Evolutionary conservation across 2,113 vertebrate genomes (phyloP).

Genomic region (Ahaetulla prasina): DNA sequence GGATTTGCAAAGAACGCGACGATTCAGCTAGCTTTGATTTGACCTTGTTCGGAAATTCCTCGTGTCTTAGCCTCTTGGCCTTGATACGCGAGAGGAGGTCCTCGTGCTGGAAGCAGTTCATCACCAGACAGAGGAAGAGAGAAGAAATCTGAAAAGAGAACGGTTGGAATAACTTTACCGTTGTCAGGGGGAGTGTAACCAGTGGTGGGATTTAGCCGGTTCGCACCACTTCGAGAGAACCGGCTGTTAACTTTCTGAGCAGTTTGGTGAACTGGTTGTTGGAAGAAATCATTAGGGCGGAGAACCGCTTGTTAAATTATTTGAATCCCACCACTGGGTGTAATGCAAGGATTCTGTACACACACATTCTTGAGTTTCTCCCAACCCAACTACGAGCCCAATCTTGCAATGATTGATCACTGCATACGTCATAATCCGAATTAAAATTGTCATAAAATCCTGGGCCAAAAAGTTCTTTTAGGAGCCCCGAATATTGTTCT

Average conservation of each 20-base stretch:
- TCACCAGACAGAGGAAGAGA: constrained; percentile 74
- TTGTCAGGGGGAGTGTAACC: no score
- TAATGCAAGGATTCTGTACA: neutral
- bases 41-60: constrained; percentile 58
- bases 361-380: no score
- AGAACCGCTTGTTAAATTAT: no score
- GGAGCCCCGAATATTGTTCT: neutral
- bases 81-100: constrained; percentile 61
- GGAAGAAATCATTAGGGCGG: no score
- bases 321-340: no score
- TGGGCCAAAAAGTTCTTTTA: neutral
- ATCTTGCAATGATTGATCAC: neutral
- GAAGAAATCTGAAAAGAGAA: constrained; percentile 64
- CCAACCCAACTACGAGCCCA: neutral
- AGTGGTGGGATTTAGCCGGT: no score
- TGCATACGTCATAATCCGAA: neutral
- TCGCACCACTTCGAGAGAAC: no score
- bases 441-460: neutral
- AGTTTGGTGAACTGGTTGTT: no score
- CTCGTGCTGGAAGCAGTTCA: constrained; percentile 55
- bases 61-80: constrained; percentile 54
- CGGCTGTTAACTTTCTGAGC: no score
- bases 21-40: neutral
- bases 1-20: neutral
- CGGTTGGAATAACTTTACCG: neutral